phyloP scores from a whole-genome alignment of 2,888 invertebrate species.

The Perdita meconis region DNA sequence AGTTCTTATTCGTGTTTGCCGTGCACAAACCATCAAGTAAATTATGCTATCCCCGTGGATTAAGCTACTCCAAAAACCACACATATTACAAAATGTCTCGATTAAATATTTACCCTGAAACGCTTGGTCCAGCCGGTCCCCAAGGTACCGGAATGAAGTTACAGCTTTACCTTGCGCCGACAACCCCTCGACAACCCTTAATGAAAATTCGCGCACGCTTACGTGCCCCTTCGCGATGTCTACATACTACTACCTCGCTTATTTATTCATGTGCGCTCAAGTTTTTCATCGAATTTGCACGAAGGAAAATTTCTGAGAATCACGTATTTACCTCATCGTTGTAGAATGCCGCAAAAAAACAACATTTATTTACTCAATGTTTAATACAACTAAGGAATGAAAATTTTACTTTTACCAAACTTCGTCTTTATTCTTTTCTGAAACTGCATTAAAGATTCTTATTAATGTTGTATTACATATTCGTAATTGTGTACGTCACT shows the following conservation, averaged over 20 bases:
- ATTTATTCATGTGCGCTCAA: constrained; percentile 16
- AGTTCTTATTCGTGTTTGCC: constrained; percentile 61
- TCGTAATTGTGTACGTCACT: too few species aligned
- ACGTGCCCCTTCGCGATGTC: constrained; percentile 17
- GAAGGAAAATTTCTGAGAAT: too few species aligned
- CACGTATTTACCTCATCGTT: too few species aligned
- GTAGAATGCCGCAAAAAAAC: too few species aligned
- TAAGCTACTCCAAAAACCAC: constrained; percentile 73
- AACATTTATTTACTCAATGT: too few species aligned
- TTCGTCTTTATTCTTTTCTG: too few species aligned
- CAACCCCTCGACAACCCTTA: constrained; percentile 30
- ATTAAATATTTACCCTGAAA: constrained; percentile 80
- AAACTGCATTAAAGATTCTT: too few species aligned
- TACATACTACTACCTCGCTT: constrained; percentile 5
- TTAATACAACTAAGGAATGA: too few species aligned
- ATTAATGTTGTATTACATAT: too few species aligned
- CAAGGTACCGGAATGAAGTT: constrained; percentile 51
- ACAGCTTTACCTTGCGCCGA: constrained; percentile 36
- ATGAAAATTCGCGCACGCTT: constrained; percentile 58
- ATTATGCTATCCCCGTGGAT: constrained; percentile 70
- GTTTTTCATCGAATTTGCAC: too few species aligned
- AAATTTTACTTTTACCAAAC: too few species aligned
- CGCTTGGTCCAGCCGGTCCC: constrained; percentile 50
- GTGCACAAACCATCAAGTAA: constrained; percentile 67
- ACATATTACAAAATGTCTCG: constrained; percentile 75